Conservation (phyloP, 1,140 invertebrate genomes). For the Panagrolaimus sp. region DNA sequence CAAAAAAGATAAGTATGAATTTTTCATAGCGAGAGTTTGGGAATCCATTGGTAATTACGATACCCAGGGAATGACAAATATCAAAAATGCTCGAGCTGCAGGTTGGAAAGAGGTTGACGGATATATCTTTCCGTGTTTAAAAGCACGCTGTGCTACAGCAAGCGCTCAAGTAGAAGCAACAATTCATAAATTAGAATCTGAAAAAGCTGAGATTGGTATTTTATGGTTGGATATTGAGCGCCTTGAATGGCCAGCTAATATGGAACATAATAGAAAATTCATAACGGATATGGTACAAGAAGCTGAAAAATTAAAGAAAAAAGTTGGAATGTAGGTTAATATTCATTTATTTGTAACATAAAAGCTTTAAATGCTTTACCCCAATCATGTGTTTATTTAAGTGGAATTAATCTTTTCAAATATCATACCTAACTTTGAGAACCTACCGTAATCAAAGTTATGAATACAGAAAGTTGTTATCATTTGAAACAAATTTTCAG, state of each 20-base stretch:
- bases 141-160: conserved; percentile 19
- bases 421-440: no score
- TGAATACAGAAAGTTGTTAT: no score
- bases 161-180: conserved; percentile 29
- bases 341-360: neutral
- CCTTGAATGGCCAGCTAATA: conserved; percentile 30
- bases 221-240: conserved; percentile 42
- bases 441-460: no score
- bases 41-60: conserved; percentile 25
- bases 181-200: conserved; percentile 25
- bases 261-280: conserved; percentile 24
- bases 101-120: conserved; percentile 26
- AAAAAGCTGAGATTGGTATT: conserved; percentile 37
- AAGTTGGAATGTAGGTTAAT: neutral
- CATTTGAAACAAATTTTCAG: no score
- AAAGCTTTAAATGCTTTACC: no score
- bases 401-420: no score
- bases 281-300: conserved; percentile 24
- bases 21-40: conserved; percentile 30
- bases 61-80: conserved; percentile 22
- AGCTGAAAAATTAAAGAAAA: conserved; percentile 17
- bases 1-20: conserved; percentile 19
- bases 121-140: conserved; percentile 36
- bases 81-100: conserved; percentile 23
- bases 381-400: no score